A percentile compares a stretch with the other conserved stretches of the same genome.
Conservation (phyloP, 1,140 invertebrate genomes). For the Drosophila pseudoananassae region DNA sequence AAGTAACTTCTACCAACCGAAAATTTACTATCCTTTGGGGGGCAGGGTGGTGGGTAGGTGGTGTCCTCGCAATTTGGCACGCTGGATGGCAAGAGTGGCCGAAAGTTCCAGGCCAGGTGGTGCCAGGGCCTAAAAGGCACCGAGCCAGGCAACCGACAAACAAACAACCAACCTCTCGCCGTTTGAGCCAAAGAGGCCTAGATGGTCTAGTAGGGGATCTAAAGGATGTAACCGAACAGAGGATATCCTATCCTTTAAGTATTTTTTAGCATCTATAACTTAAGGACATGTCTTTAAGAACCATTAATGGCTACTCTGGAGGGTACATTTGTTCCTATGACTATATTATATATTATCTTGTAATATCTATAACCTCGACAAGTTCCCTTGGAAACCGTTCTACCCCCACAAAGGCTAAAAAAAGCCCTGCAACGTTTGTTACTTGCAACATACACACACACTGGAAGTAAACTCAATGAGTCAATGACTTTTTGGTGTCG, state of each 20-base stretch:
- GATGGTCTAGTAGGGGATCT: background rate
- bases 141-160: slow-evolving; percentile 39
- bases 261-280: too few relatives aligned
- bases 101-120: slow-evolving; percentile 58
- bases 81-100: slow-evolving; percentile 19
- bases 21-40: slow-evolving; percentile 29
- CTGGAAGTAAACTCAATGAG: slow-evolving; percentile 68
- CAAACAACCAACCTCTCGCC: slow-evolving; percentile 69
- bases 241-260: background rate
- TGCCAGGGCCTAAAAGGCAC: slow-evolving; percentile 2
- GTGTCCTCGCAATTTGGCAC: slow-evolving; percentile 37
- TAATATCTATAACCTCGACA: too few relatives aligned
- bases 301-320: too few relatives aligned
- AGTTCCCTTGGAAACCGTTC: background rate
- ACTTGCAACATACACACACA: slow-evolving; percentile 11
- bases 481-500: slow-evolving; percentile 81
- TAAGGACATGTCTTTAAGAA: too few relatives aligned
- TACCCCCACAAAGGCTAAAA: slow-evolving; percentile 6
- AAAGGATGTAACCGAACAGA: background rate
- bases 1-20: slow-evolving; percentile 14
- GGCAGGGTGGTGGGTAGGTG: background rate
- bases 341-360: too few relatives aligned
- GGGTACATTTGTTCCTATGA: too few relatives aligned
- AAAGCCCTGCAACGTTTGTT: slow-evolving; percentile 5
- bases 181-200: slow-evolving; percentile 56